Conservation (phyloP, 1,140 invertebrate genomes). For the Reticulitermes speratus region DNA sequence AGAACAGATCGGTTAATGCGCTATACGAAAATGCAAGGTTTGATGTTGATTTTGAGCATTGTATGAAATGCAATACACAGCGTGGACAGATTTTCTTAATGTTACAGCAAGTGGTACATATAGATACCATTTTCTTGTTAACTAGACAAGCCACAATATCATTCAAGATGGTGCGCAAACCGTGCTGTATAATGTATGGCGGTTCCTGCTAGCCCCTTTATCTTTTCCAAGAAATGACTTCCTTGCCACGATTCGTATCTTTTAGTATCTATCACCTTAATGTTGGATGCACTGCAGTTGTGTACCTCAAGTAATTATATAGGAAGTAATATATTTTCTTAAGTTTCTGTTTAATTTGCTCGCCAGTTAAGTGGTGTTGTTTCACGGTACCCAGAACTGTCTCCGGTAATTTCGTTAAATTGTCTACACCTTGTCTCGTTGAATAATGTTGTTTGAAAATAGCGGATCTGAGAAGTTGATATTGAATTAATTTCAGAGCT, state of each 20-base stretch:
- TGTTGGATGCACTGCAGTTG: neutral
- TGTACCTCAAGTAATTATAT: neutral
- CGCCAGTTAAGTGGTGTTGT: neutral
- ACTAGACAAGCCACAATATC: neutral
- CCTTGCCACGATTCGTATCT: neutral
- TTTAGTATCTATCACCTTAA: slow-evolving; percentile 5
- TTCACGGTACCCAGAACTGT: slow-evolving; percentile 11
- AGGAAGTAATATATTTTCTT: neutral
- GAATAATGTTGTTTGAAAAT: neutral
- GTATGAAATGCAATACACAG: too few relatives aligned
- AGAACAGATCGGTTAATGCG: too few relatives aligned
- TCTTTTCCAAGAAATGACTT: neutral
- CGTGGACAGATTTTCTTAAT: too few relatives aligned
- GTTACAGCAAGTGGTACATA: too few relatives aligned
- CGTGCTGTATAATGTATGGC: neutral
- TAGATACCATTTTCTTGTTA: neutral
- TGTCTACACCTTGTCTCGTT: neutral
- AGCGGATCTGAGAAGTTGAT: neutral
- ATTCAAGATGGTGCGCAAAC: neutral
- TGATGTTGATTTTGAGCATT: too few relatives aligned
- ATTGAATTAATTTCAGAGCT: neutral
- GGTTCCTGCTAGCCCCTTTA: neutral
- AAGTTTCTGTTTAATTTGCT: neutral
- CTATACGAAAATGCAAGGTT: too few relatives aligned
- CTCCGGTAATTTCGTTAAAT: neutral